These are phyloP conservation scores for Tetranychus piercei DNA, from an alignment of 2,888 invertebrate species.

Conservation along the genomic window DNA sequence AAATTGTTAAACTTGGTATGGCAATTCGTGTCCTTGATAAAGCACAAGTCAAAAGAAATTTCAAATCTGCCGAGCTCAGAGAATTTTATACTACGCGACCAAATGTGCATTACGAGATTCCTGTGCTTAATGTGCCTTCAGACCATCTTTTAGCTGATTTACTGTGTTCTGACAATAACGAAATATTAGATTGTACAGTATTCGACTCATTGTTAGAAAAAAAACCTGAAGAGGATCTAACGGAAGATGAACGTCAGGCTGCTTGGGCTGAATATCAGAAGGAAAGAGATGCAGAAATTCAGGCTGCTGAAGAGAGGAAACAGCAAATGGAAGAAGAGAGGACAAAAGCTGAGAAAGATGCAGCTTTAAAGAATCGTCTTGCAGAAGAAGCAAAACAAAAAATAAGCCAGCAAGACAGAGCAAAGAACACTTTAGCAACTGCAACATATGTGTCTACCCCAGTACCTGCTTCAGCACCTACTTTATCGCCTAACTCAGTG, in stretches of 20 bases:
- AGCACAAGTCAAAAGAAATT: slow-evolving; percentile 93
- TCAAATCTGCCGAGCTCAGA: slow-evolving; percentile 71
- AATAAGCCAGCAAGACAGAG: no score
- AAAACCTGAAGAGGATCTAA: slow-evolving; percentile 71
- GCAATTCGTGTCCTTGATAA: slow-evolving; percentile 91
- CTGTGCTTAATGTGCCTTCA: slow-evolving; percentile 56
- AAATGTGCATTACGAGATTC: slow-evolving; percentile 40
- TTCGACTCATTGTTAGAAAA: slow-evolving; percentile 89
- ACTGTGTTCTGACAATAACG: slow-evolving; percentile 49
- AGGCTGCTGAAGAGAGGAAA: not conserved
- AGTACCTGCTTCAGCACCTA: no score
- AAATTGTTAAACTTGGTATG: slow-evolving; percentile 84
- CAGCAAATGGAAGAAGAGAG: not conserved
- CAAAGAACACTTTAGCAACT: no score
- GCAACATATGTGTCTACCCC: no score
- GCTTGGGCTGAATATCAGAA: slow-evolving; percentile 96
- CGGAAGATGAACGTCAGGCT: slow-evolving; percentile 76
- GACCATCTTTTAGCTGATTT: slow-evolving; percentile 61
- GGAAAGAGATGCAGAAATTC: slow-evolving; percentile 39
- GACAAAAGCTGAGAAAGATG: no score
- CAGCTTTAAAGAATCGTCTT: no score
- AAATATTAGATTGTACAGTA: slow-evolving; percentile 74
- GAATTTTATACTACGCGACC: slow-evolving; percentile 77
- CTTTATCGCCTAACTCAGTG: no score
- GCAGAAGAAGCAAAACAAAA: no score